These are phyloP conservation scores for Sitta carolinensis DNA, from an alignment of 2,797 vertebrate species.

Conservation along the genomic window DNA sequence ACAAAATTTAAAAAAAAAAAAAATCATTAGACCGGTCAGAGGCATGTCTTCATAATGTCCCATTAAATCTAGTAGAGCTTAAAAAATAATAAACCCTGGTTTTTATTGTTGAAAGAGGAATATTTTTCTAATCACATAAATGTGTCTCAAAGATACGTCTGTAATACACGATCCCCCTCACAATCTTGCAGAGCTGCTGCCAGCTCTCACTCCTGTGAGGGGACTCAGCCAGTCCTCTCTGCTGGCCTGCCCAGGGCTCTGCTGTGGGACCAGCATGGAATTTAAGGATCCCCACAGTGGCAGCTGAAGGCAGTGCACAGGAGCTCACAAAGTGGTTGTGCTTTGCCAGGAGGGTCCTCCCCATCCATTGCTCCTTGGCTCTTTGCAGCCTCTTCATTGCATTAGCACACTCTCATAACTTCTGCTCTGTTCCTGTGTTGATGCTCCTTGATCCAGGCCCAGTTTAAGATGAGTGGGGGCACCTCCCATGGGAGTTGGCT, in stretches of 20 bases:
- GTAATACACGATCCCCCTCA: neutral
- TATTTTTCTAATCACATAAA: neutral
- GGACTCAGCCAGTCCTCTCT: neutral
- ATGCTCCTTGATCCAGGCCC: accelerated
- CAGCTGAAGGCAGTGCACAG: neutral
- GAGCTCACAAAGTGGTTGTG: too few species aligned
- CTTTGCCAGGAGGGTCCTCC: neutral
- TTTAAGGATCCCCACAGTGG: too few species aligned
- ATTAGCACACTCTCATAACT: neutral
- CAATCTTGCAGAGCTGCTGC: neutral
- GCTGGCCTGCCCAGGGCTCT: neutral
- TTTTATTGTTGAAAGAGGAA: neutral
- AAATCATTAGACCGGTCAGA: neutral
- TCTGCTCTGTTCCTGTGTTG: neutral
- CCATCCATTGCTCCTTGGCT: neutral
- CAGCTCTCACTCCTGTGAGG: neutral
- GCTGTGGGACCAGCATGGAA: accelerated
- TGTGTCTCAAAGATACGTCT: neutral
- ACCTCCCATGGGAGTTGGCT: neutral
- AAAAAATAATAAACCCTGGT: neutral
- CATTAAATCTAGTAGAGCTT: neutral
- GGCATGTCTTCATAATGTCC: neutral
- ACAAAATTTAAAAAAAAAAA: neutral
- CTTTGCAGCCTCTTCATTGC: neutral
- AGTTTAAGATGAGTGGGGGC: neutral